These are phyloP conservation scores for Paedocypris micromegethes DNA, from an alignment of 2,797 vertebrate species.

Conservation along the genomic window DNA sequence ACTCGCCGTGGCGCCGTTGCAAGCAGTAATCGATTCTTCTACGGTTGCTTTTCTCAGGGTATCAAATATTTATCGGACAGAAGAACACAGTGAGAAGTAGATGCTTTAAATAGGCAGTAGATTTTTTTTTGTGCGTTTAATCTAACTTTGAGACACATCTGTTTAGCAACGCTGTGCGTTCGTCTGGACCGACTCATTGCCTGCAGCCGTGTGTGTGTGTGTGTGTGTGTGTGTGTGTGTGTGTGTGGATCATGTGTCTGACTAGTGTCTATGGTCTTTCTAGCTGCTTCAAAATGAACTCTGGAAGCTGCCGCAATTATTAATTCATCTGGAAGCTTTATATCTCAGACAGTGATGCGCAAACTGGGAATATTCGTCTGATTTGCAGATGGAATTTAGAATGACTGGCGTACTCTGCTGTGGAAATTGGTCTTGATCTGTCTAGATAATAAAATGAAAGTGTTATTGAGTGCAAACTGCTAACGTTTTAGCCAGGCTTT, in stretches of 20 bases:
- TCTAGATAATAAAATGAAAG: background rate
- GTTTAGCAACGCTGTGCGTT: constrained; percentile 52
- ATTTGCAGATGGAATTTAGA: constrained; percentile 7
- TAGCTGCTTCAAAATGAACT: constrained; percentile 24
- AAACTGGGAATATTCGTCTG: constrained; percentile 21
- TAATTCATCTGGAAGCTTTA: constrained; percentile 25
- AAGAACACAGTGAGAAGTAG: no score
- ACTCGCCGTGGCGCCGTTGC: no score
- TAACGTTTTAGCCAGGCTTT: background rate
- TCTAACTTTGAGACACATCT: constrained; percentile 52
- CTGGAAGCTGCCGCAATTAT: constrained; percentile 31
- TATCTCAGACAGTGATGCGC: background rate
- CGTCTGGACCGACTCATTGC: constrained; percentile 27
- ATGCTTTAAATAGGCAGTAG: no score
- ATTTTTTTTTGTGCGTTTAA: background rate
- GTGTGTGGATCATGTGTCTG: constrained; percentile 3
- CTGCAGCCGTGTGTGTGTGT: constrained; percentile 28
- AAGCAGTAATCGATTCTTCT: no score
- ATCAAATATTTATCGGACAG: no score
- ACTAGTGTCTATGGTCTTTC: background rate
- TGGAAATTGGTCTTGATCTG: constrained; percentile 19
- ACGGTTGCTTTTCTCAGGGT: no score
- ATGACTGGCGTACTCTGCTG: background rate
- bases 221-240: constrained; percentile 1
- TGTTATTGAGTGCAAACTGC: background rate